Evolutionary conservation across 1,140 invertebrate genomes (phyloP), one percentile per base, ranked within the genome.

Genomic region (Aphis craccivora): DNA sequence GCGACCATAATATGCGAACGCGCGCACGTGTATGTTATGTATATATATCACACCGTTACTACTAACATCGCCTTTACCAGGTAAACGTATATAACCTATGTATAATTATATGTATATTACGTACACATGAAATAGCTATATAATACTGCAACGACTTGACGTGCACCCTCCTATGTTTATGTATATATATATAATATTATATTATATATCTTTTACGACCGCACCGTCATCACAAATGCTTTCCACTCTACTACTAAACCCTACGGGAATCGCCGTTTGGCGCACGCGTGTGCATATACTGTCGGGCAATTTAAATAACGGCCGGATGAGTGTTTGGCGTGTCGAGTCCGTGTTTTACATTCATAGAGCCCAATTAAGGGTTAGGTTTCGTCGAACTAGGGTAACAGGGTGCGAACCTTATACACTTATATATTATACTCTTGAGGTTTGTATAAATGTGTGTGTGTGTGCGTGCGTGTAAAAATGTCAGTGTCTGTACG

Each of bases 331-430:
- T 37, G 87, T 35, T 89, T 37, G 87, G 48, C 87, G 87, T 89
- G 87, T 48, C n/a, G 45, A 89, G 45, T 89, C 35, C 88, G 48
- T 89, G 88, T 89, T 89, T 89, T 89, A 89, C 88, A 89, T 89
- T 55, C 35, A 23, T 37, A 89, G 37, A 35, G 88, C 35, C 88
- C 88, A 55, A 89, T 89, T 89, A 55, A 45, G 53, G 88, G 48
- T 51, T 51, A 51, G 48, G n/a, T 89, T 35, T 20, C 45, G 14
- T 45, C 43, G 48, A 35, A 37, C 11, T 18, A 14, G 43, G 23
- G 84, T 18, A 87, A 45, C 11, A 43, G 30, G 43, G 14, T 0
- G 37, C 2, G 11, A 40, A 22, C 22, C 76, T 35, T 83, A 83
- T 5, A 83, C 35, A 9, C 20, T 5, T 37, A 37, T 43, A 25